phyloP scores from a whole-genome alignment of 2,888 invertebrate genomes.

The Pediacus dermestoides region DNA sequence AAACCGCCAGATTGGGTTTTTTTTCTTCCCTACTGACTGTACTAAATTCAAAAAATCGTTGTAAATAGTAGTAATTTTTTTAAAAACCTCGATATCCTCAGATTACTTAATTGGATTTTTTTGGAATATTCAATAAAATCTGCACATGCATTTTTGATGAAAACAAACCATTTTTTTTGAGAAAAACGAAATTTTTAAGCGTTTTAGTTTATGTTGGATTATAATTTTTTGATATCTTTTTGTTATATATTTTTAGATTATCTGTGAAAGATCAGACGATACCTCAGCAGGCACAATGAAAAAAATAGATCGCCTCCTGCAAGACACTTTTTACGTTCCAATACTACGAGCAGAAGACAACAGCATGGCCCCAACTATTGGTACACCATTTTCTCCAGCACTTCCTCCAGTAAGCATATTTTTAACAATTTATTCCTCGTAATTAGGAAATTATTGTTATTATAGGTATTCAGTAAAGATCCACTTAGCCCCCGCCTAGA shows the following conservation, averaged over 20 bases:
- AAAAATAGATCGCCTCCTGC: conserved; percentile 62
- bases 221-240: too few relatives aligned
- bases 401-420: conserved; percentile 59
- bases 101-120: too few relatives aligned
- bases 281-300: conserved; percentile 45
- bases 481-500: conserved; percentile 68
- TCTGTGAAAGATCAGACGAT: conserved; percentile 63
- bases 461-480: conserved; percentile 61
- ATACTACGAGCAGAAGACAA: conserved; percentile 77
- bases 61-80: too few relatives aligned
- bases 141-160: too few relatives aligned
- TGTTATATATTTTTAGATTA: conserved; percentile 57
- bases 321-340: conserved; percentile 82
- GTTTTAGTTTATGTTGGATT: too few relatives aligned
- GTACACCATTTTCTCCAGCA: conserved; percentile 72
- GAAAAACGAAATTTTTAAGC: too few relatives aligned
- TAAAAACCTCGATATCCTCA: too few relatives aligned
- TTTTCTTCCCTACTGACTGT: too few relatives aligned
- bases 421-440: not conserved
- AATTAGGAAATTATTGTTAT: conserved; percentile 9
- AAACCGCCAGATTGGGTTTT: too few relatives aligned
- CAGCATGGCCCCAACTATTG: conserved; percentile 70
- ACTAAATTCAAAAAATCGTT: too few relatives aligned
- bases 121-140: too few relatives aligned
- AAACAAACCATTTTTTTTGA: too few relatives aligned